Base-by-base conservation (phyloP, 2,797 vertebrate genomes). In the Sarcophilus harrisii region DNA sequence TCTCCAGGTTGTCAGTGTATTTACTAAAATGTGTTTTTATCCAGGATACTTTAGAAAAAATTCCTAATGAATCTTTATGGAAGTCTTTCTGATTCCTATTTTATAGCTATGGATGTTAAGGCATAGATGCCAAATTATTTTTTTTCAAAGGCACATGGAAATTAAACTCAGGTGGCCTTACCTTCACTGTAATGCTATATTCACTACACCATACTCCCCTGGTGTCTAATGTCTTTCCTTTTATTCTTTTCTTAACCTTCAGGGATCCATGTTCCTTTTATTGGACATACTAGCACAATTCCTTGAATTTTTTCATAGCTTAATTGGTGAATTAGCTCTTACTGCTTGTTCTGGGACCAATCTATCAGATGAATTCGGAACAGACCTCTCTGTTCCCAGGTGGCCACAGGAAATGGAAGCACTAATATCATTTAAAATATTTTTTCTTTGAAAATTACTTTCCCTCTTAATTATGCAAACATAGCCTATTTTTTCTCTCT, bases 361-460 rank as follows among this genome's bases (percentile, higher is more conserved):
- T 90, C 91, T 21, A 92, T 96, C 28, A 81, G 55, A n/a, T 81
- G 62, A 38, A 49, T 94, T 94, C 29, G 91, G 62, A 93, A 0
- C 60, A 58, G 14, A 89, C 92, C 18, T 87, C 95, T 94, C 55
- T 92, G 94, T 94, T 96, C 52, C 57, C 24, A 96, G 73, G 59
- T n/a, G 73, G 16, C 38, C 95, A 94, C 91, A 91, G 95, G 38
- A 92, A 87, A 95, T 73, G 38, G 89, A 96, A 97, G 14, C 93
- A 94, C 54, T 96, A 97, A 95, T 91, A 94, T 21, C 30, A 92
- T 49, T 90, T 91, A 94, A 96, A 96, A 93, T 92, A 57, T 91
- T 92, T 93, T 94, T 96, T 96, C n/a, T 96, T 94, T 94, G n/a
- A 91, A 96, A 95, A 96, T 95, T 60, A 92, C 92, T 94, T 94